These are phyloP conservation scores for Aradophagus sp. DNA, from an alignment of 1,140 invertebrate species.

Conservation along the genomic window DNA sequence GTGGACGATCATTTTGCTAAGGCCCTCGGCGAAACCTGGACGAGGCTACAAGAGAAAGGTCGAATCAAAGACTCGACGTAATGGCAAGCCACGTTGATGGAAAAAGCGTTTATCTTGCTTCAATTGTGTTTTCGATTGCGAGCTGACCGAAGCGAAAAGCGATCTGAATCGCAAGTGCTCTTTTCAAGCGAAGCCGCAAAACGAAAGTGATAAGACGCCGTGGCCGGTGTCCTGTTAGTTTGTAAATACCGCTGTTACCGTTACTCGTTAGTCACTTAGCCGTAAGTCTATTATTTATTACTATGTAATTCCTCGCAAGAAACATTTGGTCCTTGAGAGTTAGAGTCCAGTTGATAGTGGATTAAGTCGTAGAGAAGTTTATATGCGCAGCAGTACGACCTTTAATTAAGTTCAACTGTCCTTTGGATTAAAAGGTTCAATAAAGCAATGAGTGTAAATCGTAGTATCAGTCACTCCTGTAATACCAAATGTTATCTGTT, in stretches of 20 bases:
- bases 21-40: conserved; percentile 95
- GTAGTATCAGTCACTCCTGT: no score
- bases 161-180: conserved; percentile 24
- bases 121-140: no score
- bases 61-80: conserved; percentile 71
- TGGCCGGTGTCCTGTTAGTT: conserved; percentile 30
- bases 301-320: conserved; percentile 62
- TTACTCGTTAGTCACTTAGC: conserved; percentile 46
- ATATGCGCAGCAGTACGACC: conserved; percentile 28
- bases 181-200: conserved; percentile 26
- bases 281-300: conserved; percentile 62
- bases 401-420: conserved; percentile 32
- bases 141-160: no score
- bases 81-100: conserved; percentile 12
- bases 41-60: conserved; percentile 82
- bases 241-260: conserved; percentile 40
- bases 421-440: conserved; percentile 12
- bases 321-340: background rate
- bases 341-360: conserved; percentile 18
- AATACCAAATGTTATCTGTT: background rate
- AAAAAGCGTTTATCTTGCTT: no score
- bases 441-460: conserved; percentile 12
- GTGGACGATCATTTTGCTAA: conserved; percentile 98
- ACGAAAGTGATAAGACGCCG: conserved; percentile 32
- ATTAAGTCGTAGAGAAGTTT: conserved; percentile 29